Evolutionary conservation across 92 coral and sea anemone species (phyloP).

Genomic region (Parazoanthus darwini): DNA sequence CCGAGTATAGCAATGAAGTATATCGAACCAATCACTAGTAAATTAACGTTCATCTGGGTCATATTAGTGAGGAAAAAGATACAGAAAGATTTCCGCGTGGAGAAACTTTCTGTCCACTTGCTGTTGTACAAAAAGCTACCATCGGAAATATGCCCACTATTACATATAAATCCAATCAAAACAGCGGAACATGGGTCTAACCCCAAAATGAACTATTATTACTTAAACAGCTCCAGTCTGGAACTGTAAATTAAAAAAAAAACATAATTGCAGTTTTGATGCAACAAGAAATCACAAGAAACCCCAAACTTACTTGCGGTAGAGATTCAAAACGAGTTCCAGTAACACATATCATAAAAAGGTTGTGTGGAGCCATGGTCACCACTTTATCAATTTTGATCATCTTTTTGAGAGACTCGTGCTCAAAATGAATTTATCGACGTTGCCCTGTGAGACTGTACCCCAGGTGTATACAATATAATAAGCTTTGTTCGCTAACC

Average conservation of each 20-base stretch:
- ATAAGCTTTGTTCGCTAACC: background rate
- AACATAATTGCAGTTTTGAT: background rate
- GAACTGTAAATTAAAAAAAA: background rate
- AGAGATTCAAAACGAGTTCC: conserved; percentile 59
- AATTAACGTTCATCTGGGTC: no score
- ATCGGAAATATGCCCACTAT: no score
- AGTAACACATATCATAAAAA: conserved; percentile 70
- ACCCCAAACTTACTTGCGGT: conserved; percentile 52
- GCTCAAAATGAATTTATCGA: background rate
- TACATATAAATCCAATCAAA: background rate
- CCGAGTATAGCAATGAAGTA: no score
- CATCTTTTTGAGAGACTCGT: background rate
- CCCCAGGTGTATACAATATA: background rate
- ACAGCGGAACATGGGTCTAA: no score
- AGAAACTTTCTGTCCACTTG: background rate
- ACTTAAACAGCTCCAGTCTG: no score
- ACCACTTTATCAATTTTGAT: conserved; percentile 15
- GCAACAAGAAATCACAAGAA: background rate
- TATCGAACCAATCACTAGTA: no score
- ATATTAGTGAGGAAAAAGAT: no score
- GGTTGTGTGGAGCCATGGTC: conserved; percentile 45
- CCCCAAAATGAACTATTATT: no score
- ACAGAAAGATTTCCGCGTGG: background rate
- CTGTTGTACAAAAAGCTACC: background rate
- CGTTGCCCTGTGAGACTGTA: background rate